Evolutionary conservation across 2,113 vertebrate species (phyloP).

Genomic region (Tonatia bakeri): DNA sequence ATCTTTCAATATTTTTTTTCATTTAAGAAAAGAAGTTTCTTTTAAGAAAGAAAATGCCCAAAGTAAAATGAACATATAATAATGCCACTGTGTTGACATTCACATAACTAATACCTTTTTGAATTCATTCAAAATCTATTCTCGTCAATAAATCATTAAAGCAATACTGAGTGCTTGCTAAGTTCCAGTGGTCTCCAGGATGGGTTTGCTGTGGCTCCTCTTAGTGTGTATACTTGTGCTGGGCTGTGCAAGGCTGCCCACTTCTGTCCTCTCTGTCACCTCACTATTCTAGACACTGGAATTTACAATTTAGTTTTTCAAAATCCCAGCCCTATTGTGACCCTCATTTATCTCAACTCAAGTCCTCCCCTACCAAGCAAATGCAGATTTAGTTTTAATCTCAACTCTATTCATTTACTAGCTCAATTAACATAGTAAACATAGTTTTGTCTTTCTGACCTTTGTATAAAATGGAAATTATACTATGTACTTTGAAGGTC

Average conservation of each 20-base stretch:
- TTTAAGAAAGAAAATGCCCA: not conserved
- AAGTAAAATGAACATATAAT: not conserved
- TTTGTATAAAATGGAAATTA: not conserved
- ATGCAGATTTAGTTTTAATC: not conserved
- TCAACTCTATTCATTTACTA: not conserved
- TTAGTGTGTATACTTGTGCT: accelerated
- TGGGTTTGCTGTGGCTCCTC: accelerated
- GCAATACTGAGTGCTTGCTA: not conserved
- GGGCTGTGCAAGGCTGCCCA: accelerated
- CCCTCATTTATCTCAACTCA: not conserved
- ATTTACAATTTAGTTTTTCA: not conserved
- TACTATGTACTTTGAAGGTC: not conserved
- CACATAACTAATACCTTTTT: not conserved
- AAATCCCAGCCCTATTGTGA: not conserved
- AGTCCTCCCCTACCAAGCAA: not conserved
- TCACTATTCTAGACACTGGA: not conserved
- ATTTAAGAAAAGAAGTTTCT: not conserved
- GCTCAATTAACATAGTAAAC: not conserved
- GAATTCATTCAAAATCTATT: not conserved
- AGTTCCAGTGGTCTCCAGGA: accelerated
- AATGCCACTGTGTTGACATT: not conserved
- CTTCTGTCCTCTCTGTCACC: not conserved
- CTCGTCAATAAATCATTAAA: not conserved
- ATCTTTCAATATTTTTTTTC: not conserved
- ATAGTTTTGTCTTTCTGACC: not conserved